phyloP scores from a whole-genome alignment of 2,888 invertebrate genomes.

The Conchocele bisecta region DNA sequence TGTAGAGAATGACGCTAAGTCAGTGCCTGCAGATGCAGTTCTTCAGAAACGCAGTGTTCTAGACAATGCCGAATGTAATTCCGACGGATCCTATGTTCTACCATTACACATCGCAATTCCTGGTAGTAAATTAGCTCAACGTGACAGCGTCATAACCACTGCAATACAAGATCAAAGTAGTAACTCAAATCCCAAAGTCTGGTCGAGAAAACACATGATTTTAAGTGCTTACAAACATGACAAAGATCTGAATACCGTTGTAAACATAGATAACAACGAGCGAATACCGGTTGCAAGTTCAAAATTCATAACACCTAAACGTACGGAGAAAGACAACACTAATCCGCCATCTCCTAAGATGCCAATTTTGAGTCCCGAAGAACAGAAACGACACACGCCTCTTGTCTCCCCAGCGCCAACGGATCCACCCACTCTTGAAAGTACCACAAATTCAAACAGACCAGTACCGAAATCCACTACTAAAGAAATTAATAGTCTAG shows the following conservation, averaged over 20 bases:
- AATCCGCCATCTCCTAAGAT: slow-evolving; percentile 75
- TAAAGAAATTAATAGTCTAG: slow-evolving; percentile 45
- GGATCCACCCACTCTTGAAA: slow-evolving; percentile 73
- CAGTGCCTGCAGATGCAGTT: not conserved
- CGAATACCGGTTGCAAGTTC: slow-evolving; percentile 45
- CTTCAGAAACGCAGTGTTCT: not conserved
- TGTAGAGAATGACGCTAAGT: not conserved
- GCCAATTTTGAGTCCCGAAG: slow-evolving; percentile 78
- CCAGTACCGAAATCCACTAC: slow-evolving; percentile 13
- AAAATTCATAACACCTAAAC: slow-evolving; percentile 35
- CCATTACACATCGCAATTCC: slow-evolving; percentile 57
- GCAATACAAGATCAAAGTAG: slow-evolving; percentile 18
- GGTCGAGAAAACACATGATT: slow-evolving; percentile 71
- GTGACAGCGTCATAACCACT: slow-evolving; percentile 18
- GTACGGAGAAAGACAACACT: slow-evolving; percentile 36
- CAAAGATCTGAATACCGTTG: slow-evolving; percentile 68
- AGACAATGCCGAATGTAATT: not conserved
- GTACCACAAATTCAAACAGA: slow-evolving; percentile 5
- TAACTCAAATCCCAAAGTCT: slow-evolving; percentile 39
- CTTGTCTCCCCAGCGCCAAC: slow-evolving; percentile 52
- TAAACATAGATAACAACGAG: slow-evolving; percentile 50
- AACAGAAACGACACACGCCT: slow-evolving; percentile 60
- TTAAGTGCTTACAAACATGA: slow-evolving; percentile 68
- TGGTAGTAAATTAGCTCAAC: slow-evolving; percentile 26
- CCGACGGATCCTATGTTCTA: slow-evolving; percentile 28